phyloP scores from a whole-genome alignment of 2,113 vertebrate species.

The Emydura subglobosa region DNA sequence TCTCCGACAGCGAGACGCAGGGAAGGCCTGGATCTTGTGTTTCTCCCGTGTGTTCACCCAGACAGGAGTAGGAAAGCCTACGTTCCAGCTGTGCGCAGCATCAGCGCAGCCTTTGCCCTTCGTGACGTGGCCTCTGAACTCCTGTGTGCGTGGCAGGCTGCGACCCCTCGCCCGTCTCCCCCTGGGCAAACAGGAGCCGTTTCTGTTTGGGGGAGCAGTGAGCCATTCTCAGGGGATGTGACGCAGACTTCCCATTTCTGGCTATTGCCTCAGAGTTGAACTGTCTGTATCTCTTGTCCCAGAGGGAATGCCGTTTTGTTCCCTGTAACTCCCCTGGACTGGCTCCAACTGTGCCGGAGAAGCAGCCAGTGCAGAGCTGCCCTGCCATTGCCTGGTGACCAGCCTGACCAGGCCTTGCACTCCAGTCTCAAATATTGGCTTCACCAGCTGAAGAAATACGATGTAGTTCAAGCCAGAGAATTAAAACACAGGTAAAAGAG shows the following conservation, averaged over 20 bases:
- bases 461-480: not conserved
- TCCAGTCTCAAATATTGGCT: no score
- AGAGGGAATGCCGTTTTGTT: not conserved
- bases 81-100: not conserved
- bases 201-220: not conserved
- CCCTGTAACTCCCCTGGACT: not conserved
- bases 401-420: not conserved
- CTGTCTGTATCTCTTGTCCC: not conserved
- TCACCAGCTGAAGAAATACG: not conserved
- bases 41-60: not conserved
- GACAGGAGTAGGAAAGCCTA: not conserved
- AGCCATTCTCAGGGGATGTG: not conserved
- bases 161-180: no score
- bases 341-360: not conserved
- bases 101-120: fast-evolving
- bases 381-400: no score
- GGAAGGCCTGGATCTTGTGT: not conserved
- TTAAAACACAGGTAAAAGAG: fast-evolving
- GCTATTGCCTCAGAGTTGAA: not conserved
- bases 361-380: not conserved
- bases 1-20: not conserved
- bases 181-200: not conserved
- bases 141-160: not conserved
- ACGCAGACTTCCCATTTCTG: not conserved
- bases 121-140: not conserved